Percentiles rank a stretch among this genome's conserved stretches.
Conservation (phyloP, 2,797 vertebrate genomes). For the Liparis tanakae region DNA sequence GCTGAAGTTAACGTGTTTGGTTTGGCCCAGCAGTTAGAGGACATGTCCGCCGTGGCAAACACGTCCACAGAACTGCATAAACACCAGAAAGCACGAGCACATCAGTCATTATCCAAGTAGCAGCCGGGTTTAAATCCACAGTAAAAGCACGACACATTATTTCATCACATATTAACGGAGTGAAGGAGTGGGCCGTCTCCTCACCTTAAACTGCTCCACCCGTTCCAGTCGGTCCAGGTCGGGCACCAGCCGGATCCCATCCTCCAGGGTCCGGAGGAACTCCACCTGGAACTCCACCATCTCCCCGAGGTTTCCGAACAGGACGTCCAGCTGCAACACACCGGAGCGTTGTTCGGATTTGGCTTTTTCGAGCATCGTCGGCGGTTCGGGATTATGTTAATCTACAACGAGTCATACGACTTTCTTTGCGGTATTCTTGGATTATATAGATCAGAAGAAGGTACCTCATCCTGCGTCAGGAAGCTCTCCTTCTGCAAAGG, state of each 20-base stretch:
- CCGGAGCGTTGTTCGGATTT: not conserved
- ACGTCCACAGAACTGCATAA: not conserved
- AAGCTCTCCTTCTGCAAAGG: constrained; percentile 94
- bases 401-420: not conserved
- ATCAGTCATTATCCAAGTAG: not conserved
- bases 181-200: too few species aligned
- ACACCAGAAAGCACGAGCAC: not conserved
- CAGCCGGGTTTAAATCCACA: not conserved
- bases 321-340: constrained; percentile 89
- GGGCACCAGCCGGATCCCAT: constrained; percentile 92
- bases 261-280: constrained; percentile 95
- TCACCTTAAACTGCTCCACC: constrained; percentile 96
- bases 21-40: not conserved
- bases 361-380: not conserved
- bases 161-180: not conserved
- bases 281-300: constrained; percentile 98
- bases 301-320: constrained; percentile 95
- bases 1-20: not conserved
- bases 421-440: not conserved
- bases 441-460: not conserved
- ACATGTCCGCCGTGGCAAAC: not conserved
- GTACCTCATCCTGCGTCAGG: constrained; percentile 95
- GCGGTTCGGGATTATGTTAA: not conserved
- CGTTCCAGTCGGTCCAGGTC: constrained; percentile 92
- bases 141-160: not conserved